Evolutionary conservation across 2,113 vertebrate genomes (phyloP), one percentile per base, ranked within the genome.

Genomic region (Charadrius vociferus): DNA sequence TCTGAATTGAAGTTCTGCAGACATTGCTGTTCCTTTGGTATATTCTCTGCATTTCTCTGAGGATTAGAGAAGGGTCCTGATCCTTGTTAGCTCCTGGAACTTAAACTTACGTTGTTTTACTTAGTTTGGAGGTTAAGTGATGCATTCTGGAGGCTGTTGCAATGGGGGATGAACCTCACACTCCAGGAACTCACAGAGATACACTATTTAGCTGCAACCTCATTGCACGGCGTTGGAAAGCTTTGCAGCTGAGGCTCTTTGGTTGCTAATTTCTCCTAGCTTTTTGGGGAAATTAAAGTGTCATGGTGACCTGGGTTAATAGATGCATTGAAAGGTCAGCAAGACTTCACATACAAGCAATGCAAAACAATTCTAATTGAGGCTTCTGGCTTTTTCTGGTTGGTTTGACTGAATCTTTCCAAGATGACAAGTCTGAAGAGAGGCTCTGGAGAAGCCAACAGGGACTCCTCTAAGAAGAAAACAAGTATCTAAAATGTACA

Each of bases 291-390:
- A 63, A 72, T 65, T 14, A 18, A 67, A 84, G 45, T 58, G 80
- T 86, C 75, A 17, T 2, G 0, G 23, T 52, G 61, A 37, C 59
- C 52, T 34, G 53, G 70, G 24, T 52, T 75, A 56, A 52, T 9
- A 55, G 75, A 79, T 11, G 63, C 43, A 29, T 39, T 16, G 15
- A n/a, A 85, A 89, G 56, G 56, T 75, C 93, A 80, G 36, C 36
- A 34, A 53, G 72, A 37, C 0, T 0, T 49, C 36, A 22, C 15
- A 4, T 19, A 18, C 11, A 32, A 85, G 80, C 52, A 63, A 2
- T 8, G 36, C 58, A 52, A 88, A 73, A 34, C 47, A 59, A 14
- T 18, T 45, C 36, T 29, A 8, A 36, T 9, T 24, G 83, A 86
- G 56, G 56, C 39, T 67, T 23, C 47, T 55, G 30, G 58, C 24